Evolutionary conservation across 2,113 vertebrate species (phyloP).

Genomic region (Pseudorectes ferrugineus): DNA sequence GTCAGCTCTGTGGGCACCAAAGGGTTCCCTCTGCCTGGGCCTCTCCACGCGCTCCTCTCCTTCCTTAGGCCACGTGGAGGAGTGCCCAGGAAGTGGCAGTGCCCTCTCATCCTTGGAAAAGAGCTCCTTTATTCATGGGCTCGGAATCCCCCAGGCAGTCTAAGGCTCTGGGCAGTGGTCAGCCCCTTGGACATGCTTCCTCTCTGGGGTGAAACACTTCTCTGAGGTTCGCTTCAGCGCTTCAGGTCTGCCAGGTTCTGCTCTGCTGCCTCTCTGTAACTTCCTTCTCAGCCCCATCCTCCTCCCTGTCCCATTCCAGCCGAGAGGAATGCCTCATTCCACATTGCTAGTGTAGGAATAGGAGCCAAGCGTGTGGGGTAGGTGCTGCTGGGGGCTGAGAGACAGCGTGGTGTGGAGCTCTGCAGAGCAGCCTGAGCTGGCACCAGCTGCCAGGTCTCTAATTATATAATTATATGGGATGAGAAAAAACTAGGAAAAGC

Average conservation of each 20-base stretch:
- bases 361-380: rapidly evolving
- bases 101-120: neutral
- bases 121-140: rapidly evolving
- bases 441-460: neutral
- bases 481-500: rapidly evolving
- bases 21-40: neutral
- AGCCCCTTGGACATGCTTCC: rapidly evolving
- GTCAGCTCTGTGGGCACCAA: neutral
- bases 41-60: rapidly evolving
- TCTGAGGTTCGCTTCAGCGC: neutral
- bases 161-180: neutral
- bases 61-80: rapidly evolving
- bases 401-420: rapidly evolving
- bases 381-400: neutral
- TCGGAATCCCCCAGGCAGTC: rapidly evolving
- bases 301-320: rapidly evolving
- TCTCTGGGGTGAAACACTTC: neutral
- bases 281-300: neutral
- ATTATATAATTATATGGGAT: rapidly evolving
- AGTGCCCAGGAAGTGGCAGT: neutral
- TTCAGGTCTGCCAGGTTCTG: rapidly evolving
- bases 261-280: neutral
- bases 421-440: neutral
- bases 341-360: rapidly evolving
- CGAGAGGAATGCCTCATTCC: rapidly evolving